Base-by-base conservation (phyloP, 2,113 vertebrate genomes). In the Nibea coibor region DNA sequence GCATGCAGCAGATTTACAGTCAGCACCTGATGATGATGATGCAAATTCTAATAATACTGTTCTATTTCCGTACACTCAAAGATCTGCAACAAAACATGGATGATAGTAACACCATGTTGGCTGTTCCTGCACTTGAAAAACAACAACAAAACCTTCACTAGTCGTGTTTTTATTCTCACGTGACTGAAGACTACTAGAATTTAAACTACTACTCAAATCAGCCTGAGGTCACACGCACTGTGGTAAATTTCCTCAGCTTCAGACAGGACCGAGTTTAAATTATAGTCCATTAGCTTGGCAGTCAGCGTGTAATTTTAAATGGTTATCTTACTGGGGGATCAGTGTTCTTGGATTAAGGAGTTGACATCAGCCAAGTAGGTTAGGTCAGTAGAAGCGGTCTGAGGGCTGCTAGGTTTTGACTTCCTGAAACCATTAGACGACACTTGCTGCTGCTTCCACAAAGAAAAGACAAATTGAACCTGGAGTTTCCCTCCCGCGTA, bases 401-500 rank as follows among this genome's bases (percentile, higher is more conserved):
- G 19, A 75, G 4, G 31, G 53, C 22, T 31, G 12, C 16, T 19
- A 63, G 19, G 24, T 14, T 10, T 6, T 35, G 14, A 19, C 35
- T 68, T 72, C 78, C n/a, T 26, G 16, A 77, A 78, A 71, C 15
- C 5, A 58, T 17, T 58, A 35, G 51, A 56, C n/a, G 9, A 4
- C 45, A 50, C 5, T 61, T 57, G 35, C 8, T 50, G 17, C 31
- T 62, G 11, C 48, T 45, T 62, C 24, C 67, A 77, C 45, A 28
- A n/a, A 67, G 9, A 69, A 68, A 83, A 31, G 5, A 82, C 22
- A 10, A 69, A 83, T 48, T 22, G 19, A 83, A 61, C 59, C 22
- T 68, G 72, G 68, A 80, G 26, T 72, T 79, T 66, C 76, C 58
- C 76, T 54, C 64, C 20, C 28, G 71, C n/a, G 19, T 3, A 39